Conservation (phyloP, 2,113 vertebrate species). For the Archocentrus centrarchus region DNA sequence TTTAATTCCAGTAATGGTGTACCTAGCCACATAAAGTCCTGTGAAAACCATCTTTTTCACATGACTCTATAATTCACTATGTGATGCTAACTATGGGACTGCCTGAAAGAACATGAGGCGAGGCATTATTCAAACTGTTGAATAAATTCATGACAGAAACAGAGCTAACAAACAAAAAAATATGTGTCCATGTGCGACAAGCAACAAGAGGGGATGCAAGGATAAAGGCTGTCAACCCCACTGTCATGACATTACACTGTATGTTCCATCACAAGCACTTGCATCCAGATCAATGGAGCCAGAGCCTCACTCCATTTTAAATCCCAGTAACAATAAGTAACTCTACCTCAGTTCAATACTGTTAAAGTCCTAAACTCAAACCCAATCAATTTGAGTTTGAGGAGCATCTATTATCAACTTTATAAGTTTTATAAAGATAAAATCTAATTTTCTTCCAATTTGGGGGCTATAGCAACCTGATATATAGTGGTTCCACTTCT, state of each 20-base stretch:
- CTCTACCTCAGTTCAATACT: conserved; percentile 7
- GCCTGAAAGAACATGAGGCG: neutral
- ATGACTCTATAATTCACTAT: neutral
- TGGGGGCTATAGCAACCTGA: neutral
- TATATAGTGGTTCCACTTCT: neutral
- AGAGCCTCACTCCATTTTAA: conserved; percentile 14
- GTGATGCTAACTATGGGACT: neutral
- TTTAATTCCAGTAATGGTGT: neutral
- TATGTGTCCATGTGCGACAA: neutral
- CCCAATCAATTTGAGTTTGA: conserved; percentile 14
- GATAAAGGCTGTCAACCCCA: neutral
- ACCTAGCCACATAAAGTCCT: neutral
- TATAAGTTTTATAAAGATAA: conserved; percentile 6
- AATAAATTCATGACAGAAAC: neutral
- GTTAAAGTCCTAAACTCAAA: conserved; percentile 3
- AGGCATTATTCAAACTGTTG: neutral
- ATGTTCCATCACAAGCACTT: neutral
- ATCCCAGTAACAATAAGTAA: neutral
- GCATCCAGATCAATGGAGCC: neutral
- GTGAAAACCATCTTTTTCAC: neutral
- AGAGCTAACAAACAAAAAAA: neutral
- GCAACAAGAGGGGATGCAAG: neutral
- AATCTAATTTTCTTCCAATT: conserved; percentile 5
- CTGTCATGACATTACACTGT: neutral
- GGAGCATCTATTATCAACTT: conserved; percentile 5